phyloP scores from a whole-genome alignment of 2,113 vertebrate genomes.

The Grallaria varia region DNA sequence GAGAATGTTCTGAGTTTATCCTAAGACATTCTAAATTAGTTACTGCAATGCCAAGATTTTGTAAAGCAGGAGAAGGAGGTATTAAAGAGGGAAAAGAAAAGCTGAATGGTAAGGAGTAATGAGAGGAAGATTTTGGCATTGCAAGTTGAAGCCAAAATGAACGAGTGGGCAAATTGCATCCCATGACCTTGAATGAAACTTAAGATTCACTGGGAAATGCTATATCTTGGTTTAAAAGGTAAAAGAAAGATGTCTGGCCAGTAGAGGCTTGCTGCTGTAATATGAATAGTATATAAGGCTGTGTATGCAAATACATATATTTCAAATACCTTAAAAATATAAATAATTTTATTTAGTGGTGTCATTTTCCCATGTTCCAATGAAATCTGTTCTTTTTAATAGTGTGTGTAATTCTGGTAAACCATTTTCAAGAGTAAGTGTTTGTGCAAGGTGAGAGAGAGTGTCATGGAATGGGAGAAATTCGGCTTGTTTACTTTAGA shows the following conservation, averaged over 20 bases:
- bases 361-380: not conserved
- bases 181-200: not conserved
- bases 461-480: not conserved
- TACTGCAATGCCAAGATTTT: not conserved
- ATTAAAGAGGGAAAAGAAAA: not conserved
- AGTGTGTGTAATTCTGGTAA: not conserved
- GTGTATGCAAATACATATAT: not conserved
- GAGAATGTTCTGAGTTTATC: not conserved
- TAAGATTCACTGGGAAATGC: not conserved
- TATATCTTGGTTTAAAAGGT: not conserved
- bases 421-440: not conserved
- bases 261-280: not conserved
- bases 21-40: not conserved
- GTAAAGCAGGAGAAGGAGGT: not conserved
- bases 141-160: not conserved
- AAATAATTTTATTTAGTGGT: not conserved
- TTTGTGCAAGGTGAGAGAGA: not conserved
- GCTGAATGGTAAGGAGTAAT: not conserved
- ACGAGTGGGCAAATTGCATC: not conserved
- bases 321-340: not conserved
- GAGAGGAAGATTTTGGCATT: not conserved
- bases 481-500: not conserved
- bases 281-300: not conserved
- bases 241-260: not conserved
- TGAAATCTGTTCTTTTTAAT: not conserved